Evolutionary conservation across 2,888 invertebrate genomes (phyloP), one percentile per base, ranked within the genome.

Genomic region (Megastigmus dorsalis): DNA sequence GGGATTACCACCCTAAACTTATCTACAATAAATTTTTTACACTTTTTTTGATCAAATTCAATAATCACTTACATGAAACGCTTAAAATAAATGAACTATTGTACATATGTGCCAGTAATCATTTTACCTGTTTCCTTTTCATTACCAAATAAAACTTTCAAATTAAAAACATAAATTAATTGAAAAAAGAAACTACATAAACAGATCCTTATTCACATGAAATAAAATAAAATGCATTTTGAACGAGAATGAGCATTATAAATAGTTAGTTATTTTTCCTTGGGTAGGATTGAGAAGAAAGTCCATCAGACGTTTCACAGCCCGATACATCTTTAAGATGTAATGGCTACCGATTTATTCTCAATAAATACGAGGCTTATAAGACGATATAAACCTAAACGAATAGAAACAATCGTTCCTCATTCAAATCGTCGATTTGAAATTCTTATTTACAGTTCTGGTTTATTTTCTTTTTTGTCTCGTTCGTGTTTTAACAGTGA

Each of bases 341-440:
- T 69, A 69, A 77, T 68, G 78, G 65, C 69, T 76, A 76, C 75
- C 77, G 78, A 81, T 86, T 85, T 84, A 84, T 84, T 84, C 80
- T 78, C 80, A 85, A 87, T 86, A 86, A 87, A 86, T 86, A 86
- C 82, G 83, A 81, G 80, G 79, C 77, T 80, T 77, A 76, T 79
- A 74, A 50, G 79, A 79, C 76, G 80, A 75, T 81, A 78, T 81
- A 81, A 78, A 80, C 76, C 81, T 81, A 83, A 80, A 80, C 80
- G 68, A 82, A 83, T 79, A 77, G 78, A 50, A 55, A 30, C 57
- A 9, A 5, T 13, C 0, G 66, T 72, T 67, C 71, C 77, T 73
- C 52, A 62, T 77, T 78, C 54, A 74, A 78, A 80, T 80, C 78
- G 77, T 80, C 68, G 76, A 74, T 78, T 81, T 73, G 77, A 79